Percentiles rank a stretch among this genome's conserved stretches.
Evolutionary conservation across 2,888 invertebrate species (phyloP).

Genomic region (Macaria liturata): DNA sequence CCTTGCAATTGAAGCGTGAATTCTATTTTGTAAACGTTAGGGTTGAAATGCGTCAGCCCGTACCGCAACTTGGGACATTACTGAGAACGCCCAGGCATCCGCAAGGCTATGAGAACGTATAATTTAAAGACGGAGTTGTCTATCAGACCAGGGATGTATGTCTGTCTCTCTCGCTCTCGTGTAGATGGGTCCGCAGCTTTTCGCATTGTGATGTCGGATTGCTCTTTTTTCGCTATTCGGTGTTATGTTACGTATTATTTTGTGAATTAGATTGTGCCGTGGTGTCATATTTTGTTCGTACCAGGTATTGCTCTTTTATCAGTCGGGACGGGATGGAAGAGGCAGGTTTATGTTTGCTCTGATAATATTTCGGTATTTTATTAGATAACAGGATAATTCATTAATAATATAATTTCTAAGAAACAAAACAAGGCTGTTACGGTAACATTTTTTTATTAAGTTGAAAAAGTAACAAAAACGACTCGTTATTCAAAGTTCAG

Average conservation of each 20-base stretch:
- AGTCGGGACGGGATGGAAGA: slow-evolving; percentile 52
- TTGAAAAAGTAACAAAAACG: no score
- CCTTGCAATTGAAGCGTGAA: slow-evolving; percentile 26
- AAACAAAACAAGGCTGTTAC: no score
- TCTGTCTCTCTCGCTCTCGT: slow-evolving; percentile 57
- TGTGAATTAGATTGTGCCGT: slow-evolving; percentile 78
- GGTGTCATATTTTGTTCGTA: slow-evolving; percentile 76
- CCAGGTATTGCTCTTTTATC: slow-evolving; percentile 56
- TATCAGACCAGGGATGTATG: slow-evolving; percentile 44
- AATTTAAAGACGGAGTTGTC: slow-evolving; percentile 79
- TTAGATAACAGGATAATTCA: no score
- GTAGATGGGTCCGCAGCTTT: slow-evolving; percentile 58
- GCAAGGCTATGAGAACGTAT: slow-evolving; percentile 84
- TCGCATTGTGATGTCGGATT: slow-evolving; percentile 61
- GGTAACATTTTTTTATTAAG: no score
- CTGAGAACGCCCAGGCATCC: slow-evolving; percentile 43
- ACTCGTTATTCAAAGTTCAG: no score
- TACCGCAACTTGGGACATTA: slow-evolving; percentile 44
- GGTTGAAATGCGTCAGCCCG: slow-evolving; percentile 37
- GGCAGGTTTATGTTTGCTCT: slow-evolving; percentile 55
- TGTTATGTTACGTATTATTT: slow-evolving; percentile 81
- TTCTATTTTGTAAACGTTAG: fast-evolving
- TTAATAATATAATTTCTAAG: no score
- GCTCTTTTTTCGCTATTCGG: slow-evolving; percentile 78
- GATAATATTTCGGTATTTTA: slow-evolving; percentile 2